These are phyloP conservation scores for Aleadryas rufinucha DNA, from an alignment of 2,113 vertebrate genomes.

Conservation along the genomic window DNA sequence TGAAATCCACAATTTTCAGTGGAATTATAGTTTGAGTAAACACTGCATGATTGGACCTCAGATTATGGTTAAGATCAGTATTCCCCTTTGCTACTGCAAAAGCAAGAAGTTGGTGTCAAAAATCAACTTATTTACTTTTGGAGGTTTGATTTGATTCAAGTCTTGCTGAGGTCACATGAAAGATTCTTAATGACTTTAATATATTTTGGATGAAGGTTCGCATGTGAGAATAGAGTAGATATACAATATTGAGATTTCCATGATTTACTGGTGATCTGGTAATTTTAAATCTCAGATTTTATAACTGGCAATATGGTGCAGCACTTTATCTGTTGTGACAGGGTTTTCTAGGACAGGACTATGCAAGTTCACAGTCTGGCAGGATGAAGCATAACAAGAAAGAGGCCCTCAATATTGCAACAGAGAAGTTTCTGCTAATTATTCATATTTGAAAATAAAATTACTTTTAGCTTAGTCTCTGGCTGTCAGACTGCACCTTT, in stretches of 20 bases:
- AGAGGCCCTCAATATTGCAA: neutral
- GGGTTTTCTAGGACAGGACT: neutral
- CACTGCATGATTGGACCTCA: neutral
- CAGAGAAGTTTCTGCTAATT: neutral
- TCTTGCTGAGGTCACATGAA: neutral
- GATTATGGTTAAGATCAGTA: neutral
- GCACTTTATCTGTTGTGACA: neutral
- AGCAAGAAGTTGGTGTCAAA: neutral
- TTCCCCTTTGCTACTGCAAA: neutral
- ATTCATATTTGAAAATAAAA: neutral
- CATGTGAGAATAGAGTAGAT: neutral
- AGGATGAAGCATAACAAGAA: neutral
- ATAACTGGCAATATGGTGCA: neutral
- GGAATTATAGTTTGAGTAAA: neutral
- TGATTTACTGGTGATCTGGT: neutral
- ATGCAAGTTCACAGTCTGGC: neutral
- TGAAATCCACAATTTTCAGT: neutral
- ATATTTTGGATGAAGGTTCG: neutral
- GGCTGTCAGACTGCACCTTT: neutral
- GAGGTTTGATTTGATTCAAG: neutral
- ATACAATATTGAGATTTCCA: neutral
- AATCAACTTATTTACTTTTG: neutral
- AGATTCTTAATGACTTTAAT: neutral
- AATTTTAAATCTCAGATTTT: neutral
- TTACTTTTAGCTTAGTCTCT: neutral